Conservation (phyloP, 2,797 vertebrate species). For the Lutjanus campechanus region DNA sequence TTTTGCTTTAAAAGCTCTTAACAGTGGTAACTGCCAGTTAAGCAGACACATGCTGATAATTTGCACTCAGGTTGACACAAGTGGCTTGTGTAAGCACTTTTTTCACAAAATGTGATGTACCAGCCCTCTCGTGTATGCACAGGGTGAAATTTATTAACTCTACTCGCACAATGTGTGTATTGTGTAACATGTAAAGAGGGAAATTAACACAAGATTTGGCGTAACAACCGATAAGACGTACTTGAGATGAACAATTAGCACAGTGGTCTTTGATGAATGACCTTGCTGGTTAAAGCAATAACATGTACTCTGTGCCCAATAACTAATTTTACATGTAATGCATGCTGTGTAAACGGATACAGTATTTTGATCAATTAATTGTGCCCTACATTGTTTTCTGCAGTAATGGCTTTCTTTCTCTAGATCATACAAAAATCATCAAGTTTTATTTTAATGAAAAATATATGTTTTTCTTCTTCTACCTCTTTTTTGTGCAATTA, state of each 20-base stretch:
- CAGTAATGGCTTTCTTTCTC: not conserved
- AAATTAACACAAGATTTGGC: not conserved
- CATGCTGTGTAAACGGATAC: not conserved
- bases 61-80: not conserved
- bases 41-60: not conserved
- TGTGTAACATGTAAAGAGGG: no score
- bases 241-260: no score
- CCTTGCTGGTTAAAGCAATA: conserved; percentile 1
- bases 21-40: not conserved
- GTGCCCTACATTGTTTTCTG: not conserved
- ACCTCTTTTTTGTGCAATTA: no score
- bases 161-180: not conserved
- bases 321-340: not conserved
- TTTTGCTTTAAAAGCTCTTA: conserved; percentile 4
- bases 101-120: not conserved
- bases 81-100: conserved; percentile 1
- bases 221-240: conserved; percentile 4
- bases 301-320: not conserved
- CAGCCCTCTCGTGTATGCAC: not conserved
- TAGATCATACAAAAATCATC: no score
- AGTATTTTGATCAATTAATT: not conserved
- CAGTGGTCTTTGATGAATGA: conserved; percentile 9
- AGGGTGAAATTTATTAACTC: not conserved
- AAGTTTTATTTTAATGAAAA: no score
- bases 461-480: no score